Conservation (phyloP, 1,140 invertebrate genomes). For the Bombus waltoni region DNA sequence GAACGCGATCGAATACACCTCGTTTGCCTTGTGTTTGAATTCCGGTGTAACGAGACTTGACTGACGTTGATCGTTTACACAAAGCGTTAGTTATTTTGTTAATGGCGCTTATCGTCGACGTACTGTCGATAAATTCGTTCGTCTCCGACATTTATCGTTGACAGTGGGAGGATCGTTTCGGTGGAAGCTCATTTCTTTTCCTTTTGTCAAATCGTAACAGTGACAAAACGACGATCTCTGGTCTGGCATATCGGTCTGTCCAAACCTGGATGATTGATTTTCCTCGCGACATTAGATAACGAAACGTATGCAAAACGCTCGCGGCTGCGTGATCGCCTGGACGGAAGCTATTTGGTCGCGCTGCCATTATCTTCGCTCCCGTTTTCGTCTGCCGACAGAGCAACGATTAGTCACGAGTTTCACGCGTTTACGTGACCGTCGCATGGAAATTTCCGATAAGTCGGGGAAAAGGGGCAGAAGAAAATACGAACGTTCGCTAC, state of each 20-base stretch:
- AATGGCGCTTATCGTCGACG: neutral
- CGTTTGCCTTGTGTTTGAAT: neutral
- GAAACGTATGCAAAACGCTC: slow-evolving; percentile 58
- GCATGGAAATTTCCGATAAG: slow-evolving; percentile 50
- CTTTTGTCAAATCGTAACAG: neutral
- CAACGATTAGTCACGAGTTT: slow-evolving; percentile 58
- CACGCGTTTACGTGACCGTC: slow-evolving; percentile 53
- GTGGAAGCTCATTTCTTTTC: neutral
- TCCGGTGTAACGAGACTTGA: slow-evolving; percentile 16
- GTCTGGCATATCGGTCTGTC: slow-evolving; percentile 40
- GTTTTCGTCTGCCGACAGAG: slow-evolving; percentile 44
- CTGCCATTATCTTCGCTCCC: slow-evolving; percentile 41
- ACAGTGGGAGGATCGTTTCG: neutral
- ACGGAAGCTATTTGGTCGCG: slow-evolving; percentile 49
- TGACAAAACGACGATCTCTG: slow-evolving; percentile 17
- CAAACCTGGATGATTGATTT: slow-evolving; percentile 59
- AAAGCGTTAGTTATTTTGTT: slow-evolving; percentile 24
- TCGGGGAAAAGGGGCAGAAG: slow-evolving; percentile 7
- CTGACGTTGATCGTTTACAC: slow-evolving; percentile 3
- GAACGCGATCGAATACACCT: neutral
- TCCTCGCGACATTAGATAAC: slow-evolving; percentile 40
- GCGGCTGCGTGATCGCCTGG: slow-evolving; percentile 25
- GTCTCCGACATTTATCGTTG: slow-evolving; percentile 8
- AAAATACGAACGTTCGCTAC: neutral
- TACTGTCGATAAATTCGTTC: neutral